A percentile compares a stretch with the other conserved stretches of the same genome.
Evolutionary conservation across 2,888 invertebrate genomes (phyloP).

Genomic region (Cistogaster globosa): DNA sequence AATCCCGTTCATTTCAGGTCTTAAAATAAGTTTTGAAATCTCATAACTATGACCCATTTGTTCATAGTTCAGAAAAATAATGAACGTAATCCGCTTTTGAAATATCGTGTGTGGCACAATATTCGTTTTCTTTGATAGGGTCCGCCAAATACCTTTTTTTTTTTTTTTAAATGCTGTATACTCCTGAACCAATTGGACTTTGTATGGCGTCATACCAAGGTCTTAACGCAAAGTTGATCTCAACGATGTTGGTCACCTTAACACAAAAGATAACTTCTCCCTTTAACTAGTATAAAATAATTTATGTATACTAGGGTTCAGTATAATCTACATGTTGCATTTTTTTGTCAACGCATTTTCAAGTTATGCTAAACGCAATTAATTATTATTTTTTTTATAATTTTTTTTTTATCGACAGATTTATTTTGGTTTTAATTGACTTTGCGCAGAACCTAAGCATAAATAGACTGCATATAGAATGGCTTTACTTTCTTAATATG

Average conservation of each 20-base stretch:
- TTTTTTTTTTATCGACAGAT: not conserved
- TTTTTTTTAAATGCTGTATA: no score
- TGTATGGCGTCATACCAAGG: no score
- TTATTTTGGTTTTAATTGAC: conserved; percentile 2
- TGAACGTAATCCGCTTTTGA: no score
- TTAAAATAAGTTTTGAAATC: no score
- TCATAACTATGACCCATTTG: no score
- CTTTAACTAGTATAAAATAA: conserved; percentile 14
- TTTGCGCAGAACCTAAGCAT: not conserved
- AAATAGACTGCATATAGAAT: conserved; percentile 10
- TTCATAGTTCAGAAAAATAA: no score
- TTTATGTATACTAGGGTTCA: not conserved
- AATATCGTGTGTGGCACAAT: no score
- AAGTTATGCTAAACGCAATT: not conserved
- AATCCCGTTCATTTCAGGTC: no score
- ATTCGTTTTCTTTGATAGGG: no score
- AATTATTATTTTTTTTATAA: not conserved
- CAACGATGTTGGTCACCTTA: conserved; percentile 3
- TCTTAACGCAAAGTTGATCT: no score
- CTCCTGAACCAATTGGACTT: no score
- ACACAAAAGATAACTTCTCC: not conserved
- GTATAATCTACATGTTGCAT: not conserved
- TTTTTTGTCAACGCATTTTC: not conserved
- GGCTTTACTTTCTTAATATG: not conserved
- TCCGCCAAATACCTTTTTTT: no score